A percentile compares a stretch with the other conserved stretches of the same genome.
Evolutionary conservation across 2,113 vertebrate genomes (phyloP).

Genomic region (Vombatus ursinus): DNA sequence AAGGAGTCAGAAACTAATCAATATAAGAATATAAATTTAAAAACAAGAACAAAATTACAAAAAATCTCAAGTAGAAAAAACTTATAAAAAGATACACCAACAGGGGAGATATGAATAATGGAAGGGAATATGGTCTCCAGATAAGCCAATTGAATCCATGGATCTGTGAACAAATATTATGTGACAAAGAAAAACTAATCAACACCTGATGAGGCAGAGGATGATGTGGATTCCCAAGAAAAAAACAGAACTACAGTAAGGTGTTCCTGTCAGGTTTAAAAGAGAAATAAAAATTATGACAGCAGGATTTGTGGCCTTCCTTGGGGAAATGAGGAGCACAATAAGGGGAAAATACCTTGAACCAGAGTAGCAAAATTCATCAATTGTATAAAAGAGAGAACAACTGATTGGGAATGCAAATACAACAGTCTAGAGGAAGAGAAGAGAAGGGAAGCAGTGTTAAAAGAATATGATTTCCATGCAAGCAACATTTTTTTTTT

Average conservation of each 20-base stretch:
- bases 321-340: neutral
- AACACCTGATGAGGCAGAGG: neutral
- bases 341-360: no score
- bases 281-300: neutral
- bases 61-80: neutral
- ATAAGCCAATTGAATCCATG: neutral
- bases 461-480: no score
- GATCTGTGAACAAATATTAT: neutral
- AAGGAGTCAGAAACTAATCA: neutral
- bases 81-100: neutral
- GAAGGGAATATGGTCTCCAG: neutral
- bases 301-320: neutral
- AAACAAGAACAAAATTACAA: neutral
- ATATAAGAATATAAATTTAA: neutral
- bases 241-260: neutral
- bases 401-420: no score
- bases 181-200: neutral
- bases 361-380: no score
- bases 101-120: neutral
- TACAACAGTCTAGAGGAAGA: no score
- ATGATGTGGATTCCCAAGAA: neutral
- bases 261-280: neutral
- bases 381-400: no score
- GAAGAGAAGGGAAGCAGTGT: no score
- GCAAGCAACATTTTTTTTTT: no score